Percentiles rank a stretch among this genome's conserved stretches.
Evolutionary conservation across 2,113 vertebrate genomes (phyloP).

Genomic region (Ophiodon elongatus): DNA sequence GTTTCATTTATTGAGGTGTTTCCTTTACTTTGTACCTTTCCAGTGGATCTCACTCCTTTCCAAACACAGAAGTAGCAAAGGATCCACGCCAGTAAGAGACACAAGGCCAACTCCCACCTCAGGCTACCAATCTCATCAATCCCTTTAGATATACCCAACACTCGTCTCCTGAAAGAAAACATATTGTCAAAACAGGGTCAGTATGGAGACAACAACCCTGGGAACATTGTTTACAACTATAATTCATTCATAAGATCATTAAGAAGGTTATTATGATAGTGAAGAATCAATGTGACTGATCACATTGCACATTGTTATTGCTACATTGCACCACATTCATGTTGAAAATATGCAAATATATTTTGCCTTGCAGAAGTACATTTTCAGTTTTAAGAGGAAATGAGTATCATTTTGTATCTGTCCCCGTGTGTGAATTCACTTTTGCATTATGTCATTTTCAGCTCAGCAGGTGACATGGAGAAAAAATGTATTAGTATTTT

Average conservation of each 20-base stretch:
- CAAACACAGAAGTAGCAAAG: constrained; percentile 84
- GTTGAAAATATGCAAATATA: background rate
- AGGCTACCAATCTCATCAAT: constrained; percentile 85
- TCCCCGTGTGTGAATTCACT: background rate
- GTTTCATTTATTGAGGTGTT: background rate
- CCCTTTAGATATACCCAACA: constrained; percentile 87
- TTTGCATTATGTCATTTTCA: background rate
- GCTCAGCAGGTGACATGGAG: background rate
- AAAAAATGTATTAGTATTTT: background rate
- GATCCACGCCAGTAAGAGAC: constrained; percentile 79
- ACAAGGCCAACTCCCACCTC: constrained; percentile 80
- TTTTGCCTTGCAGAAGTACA: background rate
- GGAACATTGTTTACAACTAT: background rate
- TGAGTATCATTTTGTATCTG: background rate
- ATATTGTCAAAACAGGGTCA: constrained; percentile 2
- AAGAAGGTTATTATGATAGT: background rate
- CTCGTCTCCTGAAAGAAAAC: constrained; percentile 76
- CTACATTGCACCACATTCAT: background rate
- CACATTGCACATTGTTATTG: background rate
- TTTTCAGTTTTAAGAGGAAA: background rate
- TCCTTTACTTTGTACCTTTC: constrained; percentile 70
- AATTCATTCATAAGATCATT: background rate
- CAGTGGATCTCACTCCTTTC: constrained; percentile 83
- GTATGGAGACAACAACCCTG: background rate
- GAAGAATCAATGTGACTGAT: constrained; percentile 7